Percentiles rank a stretch among this genome's conserved stretches.
Evolutionary conservation across 2,888 invertebrate genomes (phyloP).

Genomic region (Agrilus mali): DNA sequence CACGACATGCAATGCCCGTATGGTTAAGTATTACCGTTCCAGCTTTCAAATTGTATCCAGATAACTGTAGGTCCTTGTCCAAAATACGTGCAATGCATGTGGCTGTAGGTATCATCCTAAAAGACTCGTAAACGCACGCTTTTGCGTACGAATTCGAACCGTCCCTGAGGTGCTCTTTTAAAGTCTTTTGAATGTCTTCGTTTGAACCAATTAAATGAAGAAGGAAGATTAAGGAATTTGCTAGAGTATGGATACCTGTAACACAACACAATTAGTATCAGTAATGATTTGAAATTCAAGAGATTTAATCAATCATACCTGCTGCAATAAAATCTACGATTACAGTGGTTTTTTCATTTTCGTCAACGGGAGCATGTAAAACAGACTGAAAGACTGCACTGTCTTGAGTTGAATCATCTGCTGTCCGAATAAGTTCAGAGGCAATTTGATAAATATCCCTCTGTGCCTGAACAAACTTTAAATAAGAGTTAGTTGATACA

Average conservation of each 20-base stretch:
- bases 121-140: constrained; percentile 68
- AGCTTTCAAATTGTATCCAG: constrained; percentile 51
- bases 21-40: constrained; percentile 74
- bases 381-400: constrained; percentile 65
- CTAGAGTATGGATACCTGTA: constrained; percentile 61
- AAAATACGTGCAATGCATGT: constrained; percentile 66
- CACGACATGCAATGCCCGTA: constrained; percentile 68
- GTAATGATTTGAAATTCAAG: background rate
- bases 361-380: constrained; percentile 57
- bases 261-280: background rate
- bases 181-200: constrained; percentile 49
- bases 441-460: constrained; percentile 66
- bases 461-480: constrained; percentile 57
- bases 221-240: constrained; percentile 69
- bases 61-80: constrained; percentile 55
- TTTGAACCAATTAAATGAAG: constrained; percentile 61
- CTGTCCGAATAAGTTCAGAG: constrained; percentile 62
- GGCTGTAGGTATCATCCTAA: constrained; percentile 62
- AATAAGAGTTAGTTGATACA: constrained; percentile 59
- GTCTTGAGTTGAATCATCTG: constrained; percentile 42
- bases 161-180: constrained; percentile 45
- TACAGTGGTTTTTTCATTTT: constrained; percentile 71
- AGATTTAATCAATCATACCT: constrained; percentile 34
- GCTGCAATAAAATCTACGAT: constrained; percentile 80
- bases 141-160: constrained; percentile 56